These are phyloP conservation scores for Argynnis bischoffii DNA, from an alignment of 2,888 invertebrate species.

Conservation along the genomic window DNA sequence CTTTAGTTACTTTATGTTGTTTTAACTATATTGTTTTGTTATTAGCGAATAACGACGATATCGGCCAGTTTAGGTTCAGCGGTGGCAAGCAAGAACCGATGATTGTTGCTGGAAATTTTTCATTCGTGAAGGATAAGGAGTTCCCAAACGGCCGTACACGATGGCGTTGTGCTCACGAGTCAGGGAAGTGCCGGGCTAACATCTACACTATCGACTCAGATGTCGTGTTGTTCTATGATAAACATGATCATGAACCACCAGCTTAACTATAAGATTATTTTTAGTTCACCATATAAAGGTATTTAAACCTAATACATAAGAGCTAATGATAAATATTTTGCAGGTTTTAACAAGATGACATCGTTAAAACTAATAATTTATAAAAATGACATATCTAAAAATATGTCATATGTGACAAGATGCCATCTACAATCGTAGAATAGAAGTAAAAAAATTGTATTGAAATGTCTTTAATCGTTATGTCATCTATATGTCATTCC, in stretches of 20 bases:
- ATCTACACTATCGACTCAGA: constrained; percentile 59
- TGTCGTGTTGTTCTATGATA: constrained; percentile 59
- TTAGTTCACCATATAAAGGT: background rate
- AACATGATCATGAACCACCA: constrained; percentile 51
- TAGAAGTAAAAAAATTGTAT: too few relatives aligned
- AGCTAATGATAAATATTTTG: background rate
- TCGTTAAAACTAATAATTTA: too few relatives aligned
- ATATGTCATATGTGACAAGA: too few relatives aligned
- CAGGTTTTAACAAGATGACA: too few relatives aligned
- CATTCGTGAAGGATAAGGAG: constrained; percentile 56
- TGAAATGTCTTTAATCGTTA: too few relatives aligned
- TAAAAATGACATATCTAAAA: too few relatives aligned
- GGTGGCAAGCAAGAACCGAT: constrained; percentile 49
- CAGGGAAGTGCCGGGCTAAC: constrained; percentile 56
- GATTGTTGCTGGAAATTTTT: constrained; percentile 56
- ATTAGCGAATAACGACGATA: constrained; percentile 36
- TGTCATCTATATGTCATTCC: too few relatives aligned
- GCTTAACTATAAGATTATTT: background rate
- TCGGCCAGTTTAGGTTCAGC: constrained; percentile 55
- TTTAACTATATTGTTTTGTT: constrained; percentile 25
- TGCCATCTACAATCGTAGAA: too few relatives aligned
- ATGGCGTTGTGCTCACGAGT: constrained; percentile 56
- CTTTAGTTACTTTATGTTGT: too few relatives aligned
- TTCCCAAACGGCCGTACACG: constrained; percentile 56
- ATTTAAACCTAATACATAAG: too few relatives aligned